Evolutionary conservation across 2,113 vertebrate genomes (phyloP).

Genomic region (Ranitomeya imitator): DNA sequence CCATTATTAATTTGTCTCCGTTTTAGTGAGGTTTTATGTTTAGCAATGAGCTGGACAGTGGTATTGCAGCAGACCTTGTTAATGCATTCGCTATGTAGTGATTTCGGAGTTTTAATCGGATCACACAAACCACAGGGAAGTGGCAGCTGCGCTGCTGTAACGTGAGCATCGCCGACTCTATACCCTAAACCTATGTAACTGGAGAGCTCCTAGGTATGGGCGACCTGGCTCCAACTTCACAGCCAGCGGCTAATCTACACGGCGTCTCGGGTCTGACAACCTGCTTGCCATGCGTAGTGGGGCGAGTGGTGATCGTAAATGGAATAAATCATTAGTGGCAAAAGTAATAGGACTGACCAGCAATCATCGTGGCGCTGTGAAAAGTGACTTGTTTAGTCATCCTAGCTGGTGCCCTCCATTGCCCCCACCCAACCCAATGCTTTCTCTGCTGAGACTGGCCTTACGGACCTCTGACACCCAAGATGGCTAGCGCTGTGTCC

Average conservation of each 20-base stretch:
- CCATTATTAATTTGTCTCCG: background rate
- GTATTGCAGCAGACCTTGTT: background rate
- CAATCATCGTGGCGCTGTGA: no score
- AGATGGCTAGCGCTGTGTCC: no score
- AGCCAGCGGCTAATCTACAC: slow-evolving; percentile 36
- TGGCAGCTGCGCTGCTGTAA: slow-evolving; percentile 27
- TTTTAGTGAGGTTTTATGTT: background rate
- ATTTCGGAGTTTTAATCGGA: slow-evolving; percentile 53
- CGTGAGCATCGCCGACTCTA: slow-evolving; percentile 16
- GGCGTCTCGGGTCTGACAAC: slow-evolving; percentile 31
- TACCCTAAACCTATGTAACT: slow-evolving; percentile 12
- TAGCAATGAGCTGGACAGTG: slow-evolving; percentile 17
- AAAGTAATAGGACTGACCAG: background rate
- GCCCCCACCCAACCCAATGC: no score
- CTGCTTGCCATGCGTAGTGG: background rate
- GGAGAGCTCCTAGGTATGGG: slow-evolving; percentile 36
- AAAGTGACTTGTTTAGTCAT: no score
- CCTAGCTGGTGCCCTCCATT: no score
- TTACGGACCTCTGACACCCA: no score
- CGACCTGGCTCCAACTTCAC: slow-evolving; percentile 18
- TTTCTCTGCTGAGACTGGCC: no score
- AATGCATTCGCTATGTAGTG: slow-evolving; percentile 57
- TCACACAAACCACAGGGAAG: slow-evolving; percentile 1
- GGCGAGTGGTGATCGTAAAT: background rate
- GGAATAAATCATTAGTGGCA: background rate